phyloP scores from a whole-genome alignment of 2,797 vertebrate genomes.

The Gephyroberyx darwinii region DNA sequence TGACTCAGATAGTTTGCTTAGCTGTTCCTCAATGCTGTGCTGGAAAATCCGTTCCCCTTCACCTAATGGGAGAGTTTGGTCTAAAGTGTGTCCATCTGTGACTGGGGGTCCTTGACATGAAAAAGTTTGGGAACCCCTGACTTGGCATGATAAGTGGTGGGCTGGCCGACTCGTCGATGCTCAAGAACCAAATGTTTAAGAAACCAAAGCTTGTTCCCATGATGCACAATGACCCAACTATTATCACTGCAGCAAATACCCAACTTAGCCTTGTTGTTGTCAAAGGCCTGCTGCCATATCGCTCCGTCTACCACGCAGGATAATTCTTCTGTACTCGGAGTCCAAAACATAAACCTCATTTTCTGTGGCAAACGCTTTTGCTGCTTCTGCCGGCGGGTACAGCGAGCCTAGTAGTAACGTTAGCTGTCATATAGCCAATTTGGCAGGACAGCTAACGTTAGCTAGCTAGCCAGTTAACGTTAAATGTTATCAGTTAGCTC shows the following conservation, averaged over 20 bases:
- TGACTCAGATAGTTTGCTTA: neutral
- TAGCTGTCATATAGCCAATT: neutral
- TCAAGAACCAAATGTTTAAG: too few species aligned
- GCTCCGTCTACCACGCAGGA: too few species aligned
- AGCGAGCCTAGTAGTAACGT: neutral
- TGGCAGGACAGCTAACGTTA: slow-evolving; percentile 40
- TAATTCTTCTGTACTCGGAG: neutral
- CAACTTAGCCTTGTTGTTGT: slow-evolving; percentile 1
- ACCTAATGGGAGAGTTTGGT: too few species aligned
- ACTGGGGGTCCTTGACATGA: too few species aligned
- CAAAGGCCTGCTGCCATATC: neutral
- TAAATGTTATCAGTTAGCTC: slow-evolving; percentile 5
- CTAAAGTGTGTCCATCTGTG: too few species aligned
- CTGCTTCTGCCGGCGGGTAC: neutral
- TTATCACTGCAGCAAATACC: neutral
- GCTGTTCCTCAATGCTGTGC: neutral
- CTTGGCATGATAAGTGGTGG: too few species aligned
- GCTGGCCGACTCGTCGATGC: too few species aligned
- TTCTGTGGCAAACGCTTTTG: neutral
- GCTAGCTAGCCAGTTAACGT: slow-evolving; percentile 24
- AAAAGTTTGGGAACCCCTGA: too few species aligned
- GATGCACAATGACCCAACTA: slow-evolving; percentile 12
- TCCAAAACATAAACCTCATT: neutral
- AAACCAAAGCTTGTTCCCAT: neutral
- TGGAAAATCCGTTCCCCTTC: neutral